A percentile compares a stretch with the other conserved stretches of the same genome.
Conservation (phyloP, 1,140 invertebrate genomes). For the Dendrolimus punctatus region DNA sequence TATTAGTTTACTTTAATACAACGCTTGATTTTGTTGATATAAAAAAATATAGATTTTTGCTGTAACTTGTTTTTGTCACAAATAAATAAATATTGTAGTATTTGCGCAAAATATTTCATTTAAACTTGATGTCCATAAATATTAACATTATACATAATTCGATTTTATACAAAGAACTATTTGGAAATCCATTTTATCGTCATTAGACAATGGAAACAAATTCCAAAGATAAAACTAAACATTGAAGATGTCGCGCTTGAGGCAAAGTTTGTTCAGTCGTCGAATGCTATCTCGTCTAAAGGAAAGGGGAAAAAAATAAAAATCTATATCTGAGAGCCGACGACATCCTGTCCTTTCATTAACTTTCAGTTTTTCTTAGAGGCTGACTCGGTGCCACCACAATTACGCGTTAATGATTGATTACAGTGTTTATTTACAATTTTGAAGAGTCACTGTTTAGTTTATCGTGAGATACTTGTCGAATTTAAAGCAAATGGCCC, state of each 20-base stretch:
- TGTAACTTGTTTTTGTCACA: no score
- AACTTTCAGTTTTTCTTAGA: conserved; percentile 42
- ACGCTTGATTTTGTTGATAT: no score
- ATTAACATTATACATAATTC: no score
- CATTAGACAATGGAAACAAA: conserved; percentile 30
- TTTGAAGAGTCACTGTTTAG: conserved; percentile 42
- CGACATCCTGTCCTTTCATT: conserved; percentile 47
- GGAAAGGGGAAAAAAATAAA: conserved; percentile 27
- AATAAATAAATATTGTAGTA: no score
- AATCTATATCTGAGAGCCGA: conserved; percentile 45
- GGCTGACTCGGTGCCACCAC: conserved; percentile 17
- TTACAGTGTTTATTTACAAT: conserved; percentile 53
- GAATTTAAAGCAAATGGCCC: background rate
- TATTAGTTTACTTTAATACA: no score
- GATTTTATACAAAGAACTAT: no score
- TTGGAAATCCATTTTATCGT: background rate
- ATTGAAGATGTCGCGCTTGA: conserved; percentile 54
- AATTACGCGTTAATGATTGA: conserved; percentile 57
- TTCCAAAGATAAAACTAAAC: conserved; percentile 21
- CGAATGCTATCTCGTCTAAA: conserved; percentile 45
- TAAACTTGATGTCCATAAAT: no score
- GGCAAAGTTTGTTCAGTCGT: conserved; percentile 53
- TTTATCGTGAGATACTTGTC: conserved; percentile 15
- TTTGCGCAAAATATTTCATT: no score
- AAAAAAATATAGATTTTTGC: no score